Conservation (phyloP, 1,140 invertebrate species). For the Zaprionus inermis region DNA sequence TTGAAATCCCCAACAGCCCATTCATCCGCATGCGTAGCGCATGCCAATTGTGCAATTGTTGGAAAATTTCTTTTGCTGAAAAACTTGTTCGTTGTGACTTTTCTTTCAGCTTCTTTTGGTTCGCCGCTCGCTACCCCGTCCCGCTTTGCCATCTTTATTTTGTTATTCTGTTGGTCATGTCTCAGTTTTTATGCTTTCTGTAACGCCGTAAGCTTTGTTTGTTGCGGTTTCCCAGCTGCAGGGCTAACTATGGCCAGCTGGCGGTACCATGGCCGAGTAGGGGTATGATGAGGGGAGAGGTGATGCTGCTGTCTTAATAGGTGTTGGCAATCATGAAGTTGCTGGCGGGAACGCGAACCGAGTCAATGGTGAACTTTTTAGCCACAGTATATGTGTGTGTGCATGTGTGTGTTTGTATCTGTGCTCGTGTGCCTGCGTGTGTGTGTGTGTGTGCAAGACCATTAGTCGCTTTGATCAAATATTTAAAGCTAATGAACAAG, state of each 20-base stretch:
- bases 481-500: constrained; percentile 76
- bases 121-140: neutral
- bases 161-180: constrained; percentile 33
- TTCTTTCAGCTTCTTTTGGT: constrained; percentile 13
- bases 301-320: constrained; percentile 51
- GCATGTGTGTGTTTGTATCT: constrained; percentile 13
- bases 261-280: neutral
- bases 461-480: constrained; percentile 75
- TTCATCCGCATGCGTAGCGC: constrained; percentile 68
- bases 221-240: constrained; percentile 27
- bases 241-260: constrained; percentile 3
- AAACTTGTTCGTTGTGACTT: constrained; percentile 69
- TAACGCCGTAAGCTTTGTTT: constrained; percentile 53
- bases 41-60: constrained; percentile 77
- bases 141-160: constrained; percentile 9
- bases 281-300: neutral
- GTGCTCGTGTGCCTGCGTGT: constrained; percentile 6
- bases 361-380: constrained; percentile 31
- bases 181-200: constrained; percentile 36
- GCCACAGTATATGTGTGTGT: constrained; percentile 10
- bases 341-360: constrained; percentile 37
- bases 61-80: constrained; percentile 69
- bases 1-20: constrained; percentile 46
- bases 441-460: constrained; percentile 31
- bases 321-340: constrained; percentile 71